A percentile compares a stretch with the other conserved stretches of the same genome.
Evolutionary conservation across 2,113 vertebrate genomes (phyloP).

Genomic region (Procavia capensis): DNA sequence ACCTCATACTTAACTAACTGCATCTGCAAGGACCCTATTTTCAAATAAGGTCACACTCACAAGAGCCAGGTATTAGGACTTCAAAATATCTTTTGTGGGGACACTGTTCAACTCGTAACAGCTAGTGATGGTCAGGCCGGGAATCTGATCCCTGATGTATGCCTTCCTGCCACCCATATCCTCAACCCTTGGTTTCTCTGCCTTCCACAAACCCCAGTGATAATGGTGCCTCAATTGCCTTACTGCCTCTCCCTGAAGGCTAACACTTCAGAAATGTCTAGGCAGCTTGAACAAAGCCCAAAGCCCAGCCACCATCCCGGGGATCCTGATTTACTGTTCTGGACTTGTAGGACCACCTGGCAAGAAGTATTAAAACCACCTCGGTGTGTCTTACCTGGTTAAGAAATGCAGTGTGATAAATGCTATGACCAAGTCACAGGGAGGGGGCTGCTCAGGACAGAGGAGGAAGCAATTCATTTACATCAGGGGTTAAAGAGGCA

Average conservation of each 20-base stretch:
- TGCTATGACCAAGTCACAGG: neutral
- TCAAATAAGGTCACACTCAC: no score
- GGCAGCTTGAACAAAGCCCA: neutral
- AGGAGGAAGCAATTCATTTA: neutral
- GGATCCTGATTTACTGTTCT: neutral
- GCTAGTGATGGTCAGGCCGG: neutral
- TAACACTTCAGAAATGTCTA: neutral
- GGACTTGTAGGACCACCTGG: neutral
- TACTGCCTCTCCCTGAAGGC: no score
- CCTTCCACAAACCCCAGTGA: neutral
- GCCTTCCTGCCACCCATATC: neutral
- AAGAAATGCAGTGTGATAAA: neutral
- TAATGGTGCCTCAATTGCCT: neutral
- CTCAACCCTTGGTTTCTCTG: neutral
- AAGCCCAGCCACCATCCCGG: neutral
- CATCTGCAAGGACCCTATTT: no score
- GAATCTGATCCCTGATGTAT: neutral
- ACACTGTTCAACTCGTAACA: no score
- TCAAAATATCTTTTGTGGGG: no score
- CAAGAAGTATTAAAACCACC: neutral
- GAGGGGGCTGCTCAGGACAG: neutral
- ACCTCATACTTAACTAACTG: no score
- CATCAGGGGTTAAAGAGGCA: neutral
- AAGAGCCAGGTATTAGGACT: no score
- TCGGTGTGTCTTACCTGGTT: neutral